A percentile compares a stretch with the other conserved stretches of the same genome.
phyloP scores from a whole-genome alignment of 2,113 vertebrate genomes.

The Narcine bancroftii region DNA sequence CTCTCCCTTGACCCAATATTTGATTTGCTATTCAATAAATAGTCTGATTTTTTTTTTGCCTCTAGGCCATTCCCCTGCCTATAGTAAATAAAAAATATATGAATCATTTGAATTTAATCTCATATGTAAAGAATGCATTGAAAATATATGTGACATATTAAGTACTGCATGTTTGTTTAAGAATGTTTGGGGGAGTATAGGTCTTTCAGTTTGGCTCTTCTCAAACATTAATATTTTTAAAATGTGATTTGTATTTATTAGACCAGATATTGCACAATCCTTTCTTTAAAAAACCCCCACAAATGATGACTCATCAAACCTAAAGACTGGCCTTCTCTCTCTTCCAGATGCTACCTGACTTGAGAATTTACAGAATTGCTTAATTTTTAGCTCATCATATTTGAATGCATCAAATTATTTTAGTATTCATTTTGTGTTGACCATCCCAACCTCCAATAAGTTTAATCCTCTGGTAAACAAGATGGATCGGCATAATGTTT shows the following conservation, averaged over 20 bases:
- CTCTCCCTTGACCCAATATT: too few relatives aligned
- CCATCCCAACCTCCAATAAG: neutral
- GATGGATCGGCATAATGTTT: neutral
- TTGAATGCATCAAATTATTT: neutral
- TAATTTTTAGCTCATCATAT: neutral
- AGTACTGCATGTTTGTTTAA: neutral
- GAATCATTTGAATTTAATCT: neutral
- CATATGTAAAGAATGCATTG: neutral
- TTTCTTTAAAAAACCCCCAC: too few relatives aligned
- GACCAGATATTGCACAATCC: neutral
- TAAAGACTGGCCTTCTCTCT: too few relatives aligned
- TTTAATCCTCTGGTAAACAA: neutral
- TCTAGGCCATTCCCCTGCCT: too few relatives aligned
- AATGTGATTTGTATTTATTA: neutral
- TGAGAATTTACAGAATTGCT: too few relatives aligned
- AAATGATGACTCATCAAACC: too few relatives aligned
- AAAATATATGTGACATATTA: neutral
- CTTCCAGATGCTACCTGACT: too few relatives aligned
- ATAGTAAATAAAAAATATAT: too few relatives aligned
- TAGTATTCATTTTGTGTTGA: neutral
- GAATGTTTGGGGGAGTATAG: neutral
- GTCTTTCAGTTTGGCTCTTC: neutral
- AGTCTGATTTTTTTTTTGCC: too few relatives aligned
- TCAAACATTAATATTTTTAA: neutral
- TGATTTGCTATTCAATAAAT: too few relatives aligned